Percentiles rank a stretch among this genome's conserved stretches.
Conservation (phyloP, 1,140 invertebrate genomes). For the Anastatus disparis region DNA sequence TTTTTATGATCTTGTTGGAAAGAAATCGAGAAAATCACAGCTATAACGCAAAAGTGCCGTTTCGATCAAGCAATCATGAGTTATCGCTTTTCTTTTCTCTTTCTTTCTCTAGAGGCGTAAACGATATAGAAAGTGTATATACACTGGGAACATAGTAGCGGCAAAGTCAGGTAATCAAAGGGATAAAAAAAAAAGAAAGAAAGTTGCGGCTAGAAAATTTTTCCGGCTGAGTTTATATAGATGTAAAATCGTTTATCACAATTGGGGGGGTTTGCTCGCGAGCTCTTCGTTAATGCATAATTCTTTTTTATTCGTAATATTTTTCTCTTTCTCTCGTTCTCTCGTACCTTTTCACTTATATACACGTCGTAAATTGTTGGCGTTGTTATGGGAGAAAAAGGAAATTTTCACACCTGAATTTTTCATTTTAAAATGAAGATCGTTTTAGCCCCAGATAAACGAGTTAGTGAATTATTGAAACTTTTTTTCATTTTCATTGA, state of each 20-base stretch:
- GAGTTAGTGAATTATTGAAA: background rate
- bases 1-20: slow-evolving; percentile 4
- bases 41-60: background rate
- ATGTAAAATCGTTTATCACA: background rate
- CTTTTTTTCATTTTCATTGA: background rate
- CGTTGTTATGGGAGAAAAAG: too few species aligned
- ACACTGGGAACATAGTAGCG: too few species aligned
- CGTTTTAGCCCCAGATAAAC: background rate
- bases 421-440: background rate
- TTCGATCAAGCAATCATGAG: slow-evolving; percentile 22
- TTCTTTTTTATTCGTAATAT: background rate
- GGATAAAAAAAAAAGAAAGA: too few species aligned
- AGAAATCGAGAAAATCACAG: slow-evolving; percentile 19
- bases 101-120: background rate
- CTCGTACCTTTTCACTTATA: background rate
- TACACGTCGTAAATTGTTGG: background rate
- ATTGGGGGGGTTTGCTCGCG: too few species aligned
- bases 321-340: background rate
- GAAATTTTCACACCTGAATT: background rate
- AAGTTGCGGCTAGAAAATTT: too few species aligned
- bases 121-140: background rate
- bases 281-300: too few species aligned
- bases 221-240: too few species aligned
- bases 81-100: too few species aligned
- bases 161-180: background rate